Evolutionary conservation across 2,113 vertebrate genomes (phyloP).

Genomic region (Naja naja): DNA sequence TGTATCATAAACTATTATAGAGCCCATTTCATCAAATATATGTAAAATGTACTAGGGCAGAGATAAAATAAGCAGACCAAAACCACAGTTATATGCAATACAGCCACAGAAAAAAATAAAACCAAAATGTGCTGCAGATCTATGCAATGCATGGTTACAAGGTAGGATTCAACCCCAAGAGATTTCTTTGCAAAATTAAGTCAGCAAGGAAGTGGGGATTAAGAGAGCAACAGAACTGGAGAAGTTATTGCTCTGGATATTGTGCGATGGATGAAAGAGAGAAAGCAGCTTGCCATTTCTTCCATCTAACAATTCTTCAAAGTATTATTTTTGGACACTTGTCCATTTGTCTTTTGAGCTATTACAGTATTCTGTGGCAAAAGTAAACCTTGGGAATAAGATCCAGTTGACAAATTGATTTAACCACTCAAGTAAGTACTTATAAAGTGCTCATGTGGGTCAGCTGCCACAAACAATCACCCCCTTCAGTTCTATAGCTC

Average conservation of each 20-base stretch:
- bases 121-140: neutral
- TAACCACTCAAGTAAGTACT: neutral
- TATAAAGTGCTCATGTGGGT: neutral
- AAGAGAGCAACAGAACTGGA: neutral
- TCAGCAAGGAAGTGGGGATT: neutral
- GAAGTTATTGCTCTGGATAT: neutral
- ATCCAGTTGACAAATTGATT: neutral
- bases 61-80: neutral
- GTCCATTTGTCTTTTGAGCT: neutral
- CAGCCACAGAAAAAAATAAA: neutral
- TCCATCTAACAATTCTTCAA: neutral
- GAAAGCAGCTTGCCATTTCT: neutral
- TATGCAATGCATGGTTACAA: neutral
- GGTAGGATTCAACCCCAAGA: neutral
- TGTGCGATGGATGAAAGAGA: neutral
- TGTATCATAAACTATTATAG: neutral
- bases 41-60: neutral
- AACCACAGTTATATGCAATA: neutral
- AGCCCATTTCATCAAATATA: neutral
- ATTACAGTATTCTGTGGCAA: neutral
- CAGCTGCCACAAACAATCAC: neutral
- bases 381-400: neutral
- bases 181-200: neutral
- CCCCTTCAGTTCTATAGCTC: neutral
- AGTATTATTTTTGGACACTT: neutral